phyloP scores from a whole-genome alignment of 2,888 invertebrate species.

The Leptura quadrifasciata region DNA sequence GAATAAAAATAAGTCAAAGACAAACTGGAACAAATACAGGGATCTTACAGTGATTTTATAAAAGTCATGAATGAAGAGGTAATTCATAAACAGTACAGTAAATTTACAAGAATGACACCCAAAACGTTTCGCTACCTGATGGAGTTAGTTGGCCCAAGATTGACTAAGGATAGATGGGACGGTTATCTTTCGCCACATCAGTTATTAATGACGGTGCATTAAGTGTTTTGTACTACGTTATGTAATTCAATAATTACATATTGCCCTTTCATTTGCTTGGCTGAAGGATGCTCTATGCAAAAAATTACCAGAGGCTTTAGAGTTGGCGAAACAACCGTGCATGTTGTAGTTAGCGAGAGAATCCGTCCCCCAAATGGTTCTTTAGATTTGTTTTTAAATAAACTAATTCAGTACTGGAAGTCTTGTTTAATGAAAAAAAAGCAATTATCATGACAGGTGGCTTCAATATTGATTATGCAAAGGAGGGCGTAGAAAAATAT shows the following conservation, averaged over 20 bases:
- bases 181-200: conserved; percentile 17
- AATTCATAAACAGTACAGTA: too few relatives aligned
- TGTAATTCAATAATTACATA: background rate
- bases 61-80: too few relatives aligned
- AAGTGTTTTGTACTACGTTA: conserved; percentile 8
- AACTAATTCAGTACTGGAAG: too few relatives aligned
- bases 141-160: conserved; percentile 1
- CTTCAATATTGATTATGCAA: too few relatives aligned
- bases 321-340: conserved; percentile 17
- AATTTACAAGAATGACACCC: conserved; percentile 18
- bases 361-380: too few relatives aligned
- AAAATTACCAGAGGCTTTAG: conserved; percentile 9
- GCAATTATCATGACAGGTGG: too few relatives aligned
- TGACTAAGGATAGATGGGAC: background rate
- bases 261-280: conserved; percentile 25
- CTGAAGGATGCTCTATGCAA: conserved; percentile 27
- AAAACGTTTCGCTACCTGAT: background rate
- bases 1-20: too few relatives aligned
- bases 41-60: too few relatives aligned
- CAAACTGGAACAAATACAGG: too few relatives aligned
- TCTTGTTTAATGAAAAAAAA: too few relatives aligned
- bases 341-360: background rate
- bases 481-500: too few relatives aligned
- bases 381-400: too few relatives aligned
- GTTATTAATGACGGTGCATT: conserved; percentile 26